Percentiles rank a stretch among this genome's conserved stretches.
Evolutionary conservation across 2,113 vertebrate genomes (phyloP).

Genomic region (Raja brachyura): DNA sequence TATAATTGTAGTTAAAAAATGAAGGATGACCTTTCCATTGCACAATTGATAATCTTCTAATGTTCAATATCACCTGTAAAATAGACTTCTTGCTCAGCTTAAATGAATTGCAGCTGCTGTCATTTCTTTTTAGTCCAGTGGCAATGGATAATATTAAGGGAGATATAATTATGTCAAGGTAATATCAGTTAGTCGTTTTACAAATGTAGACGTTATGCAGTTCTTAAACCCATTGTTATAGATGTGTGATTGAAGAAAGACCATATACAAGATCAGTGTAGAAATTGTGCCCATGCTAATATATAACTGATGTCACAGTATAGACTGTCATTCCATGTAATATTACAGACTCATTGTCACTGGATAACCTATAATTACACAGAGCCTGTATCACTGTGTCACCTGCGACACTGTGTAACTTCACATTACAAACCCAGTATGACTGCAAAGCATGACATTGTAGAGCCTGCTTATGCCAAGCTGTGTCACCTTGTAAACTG

Average conservation of each 20-base stretch:
- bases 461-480: too few relatives aligned
- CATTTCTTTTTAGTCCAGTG: background rate
- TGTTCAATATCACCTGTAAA: background rate
- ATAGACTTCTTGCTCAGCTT: background rate
- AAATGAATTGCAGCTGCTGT: background rate
- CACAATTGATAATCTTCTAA: background rate
- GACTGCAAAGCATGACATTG: too few relatives aligned
- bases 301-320: too few relatives aligned
- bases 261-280: background rate
- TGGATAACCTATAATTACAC: too few relatives aligned
- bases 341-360: too few relatives aligned
- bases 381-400: too few relatives aligned
- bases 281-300: background rate
- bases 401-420: too few relatives aligned
- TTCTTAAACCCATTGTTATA: background rate
- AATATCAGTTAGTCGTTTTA: background rate
- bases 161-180: background rate
- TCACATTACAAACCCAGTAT: too few relatives aligned
- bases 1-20: background rate
- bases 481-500: too few relatives aligned
- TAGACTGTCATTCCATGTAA: too few relatives aligned
- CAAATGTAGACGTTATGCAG: background rate
- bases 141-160: background rate
- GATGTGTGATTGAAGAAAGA: background rate
- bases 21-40: background rate